A percentile compares a stretch with the other conserved stretches of the same genome.
phyloP scores from a whole-genome alignment of 2,888 invertebrate species.

The Disparrhopalites patrizii region DNA sequence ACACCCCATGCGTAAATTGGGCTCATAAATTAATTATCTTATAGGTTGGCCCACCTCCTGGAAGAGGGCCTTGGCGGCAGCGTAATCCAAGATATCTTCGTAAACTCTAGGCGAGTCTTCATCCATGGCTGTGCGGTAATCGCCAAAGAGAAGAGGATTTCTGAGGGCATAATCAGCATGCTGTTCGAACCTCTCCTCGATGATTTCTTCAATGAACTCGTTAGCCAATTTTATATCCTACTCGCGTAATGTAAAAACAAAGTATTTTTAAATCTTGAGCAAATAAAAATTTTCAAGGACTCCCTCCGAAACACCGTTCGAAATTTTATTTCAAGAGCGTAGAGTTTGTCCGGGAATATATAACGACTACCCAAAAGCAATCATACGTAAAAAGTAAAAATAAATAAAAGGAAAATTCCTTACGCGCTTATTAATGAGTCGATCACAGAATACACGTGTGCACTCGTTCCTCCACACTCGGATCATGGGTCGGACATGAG shows the following conservation, averaged over 20 bases:
- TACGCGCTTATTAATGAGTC: conserved; percentile 67
- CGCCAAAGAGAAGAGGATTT: conserved; percentile 82
- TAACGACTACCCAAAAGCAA: neutral
- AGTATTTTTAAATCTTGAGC: conserved; percentile 1
- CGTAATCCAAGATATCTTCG: conserved; percentile 85
- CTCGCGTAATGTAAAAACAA: conserved; percentile 24
- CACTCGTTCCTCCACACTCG: conserved; percentile 91
- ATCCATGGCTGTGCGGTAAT: conserved; percentile 78
- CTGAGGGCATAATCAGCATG: conserved; percentile 66
- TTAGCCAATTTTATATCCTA: conserved; percentile 66
- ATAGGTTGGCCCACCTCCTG: conserved; percentile 75
- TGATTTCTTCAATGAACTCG: conserved; percentile 59
- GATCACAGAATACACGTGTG: conserved; percentile 77
- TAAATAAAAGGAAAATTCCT: conserved; percentile 31
- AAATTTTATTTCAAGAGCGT: too few species aligned
- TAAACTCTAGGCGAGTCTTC: conserved; percentile 75
- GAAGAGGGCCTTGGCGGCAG: conserved; percentile 80
- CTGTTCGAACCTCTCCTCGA: conserved; percentile 55
- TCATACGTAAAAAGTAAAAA: neutral
- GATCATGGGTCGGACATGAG: conserved; percentile 65
- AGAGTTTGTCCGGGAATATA: too few species aligned
- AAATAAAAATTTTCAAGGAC: too few species aligned
- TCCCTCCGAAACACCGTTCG: too few species aligned
- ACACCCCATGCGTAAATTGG: too few species aligned
- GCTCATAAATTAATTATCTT: neutral